A percentile compares a stretch with the other conserved stretches of the same genome.
phyloP scores from a whole-genome alignment of 2,797 vertebrate species.

The Discoglossus pictus region DNA sequence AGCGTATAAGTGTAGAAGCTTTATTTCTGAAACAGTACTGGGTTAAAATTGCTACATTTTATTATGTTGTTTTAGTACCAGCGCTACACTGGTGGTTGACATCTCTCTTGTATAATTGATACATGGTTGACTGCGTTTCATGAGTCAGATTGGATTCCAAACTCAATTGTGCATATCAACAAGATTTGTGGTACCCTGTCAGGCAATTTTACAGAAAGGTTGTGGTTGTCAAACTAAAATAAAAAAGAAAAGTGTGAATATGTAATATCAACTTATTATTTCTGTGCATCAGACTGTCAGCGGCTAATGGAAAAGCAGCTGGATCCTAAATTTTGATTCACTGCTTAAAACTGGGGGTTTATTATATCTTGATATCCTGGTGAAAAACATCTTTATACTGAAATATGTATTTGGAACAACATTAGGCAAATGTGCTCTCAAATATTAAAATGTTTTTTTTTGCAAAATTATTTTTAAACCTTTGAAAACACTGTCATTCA shows the following conservation, averaged over 20 bases:
- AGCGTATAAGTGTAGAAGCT: no score
- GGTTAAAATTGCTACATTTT: conserved; percentile 36
- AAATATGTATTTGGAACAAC: no score
- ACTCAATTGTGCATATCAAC: conserved; percentile 43
- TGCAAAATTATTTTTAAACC: no score
- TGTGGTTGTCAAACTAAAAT: conserved; percentile 47
- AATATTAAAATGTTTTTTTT: no score
- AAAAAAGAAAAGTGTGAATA: conserved; percentile 38
- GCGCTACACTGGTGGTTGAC: conserved; percentile 34
- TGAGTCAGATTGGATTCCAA: conserved; percentile 46
- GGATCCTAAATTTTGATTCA: conserved; percentile 24
- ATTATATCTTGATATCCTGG: conserved; percentile 1
- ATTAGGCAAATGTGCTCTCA: no score
- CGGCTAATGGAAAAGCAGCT: conserved; percentile 40
- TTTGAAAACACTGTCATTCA: no score
- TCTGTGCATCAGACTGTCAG: conserved; percentile 34
- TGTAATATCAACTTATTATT: conserved; percentile 45
- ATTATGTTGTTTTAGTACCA: conserved; percentile 36
- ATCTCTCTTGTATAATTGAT: conserved; percentile 49
- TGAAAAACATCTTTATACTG: background rate
- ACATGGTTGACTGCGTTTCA: conserved; percentile 39
- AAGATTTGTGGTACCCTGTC: conserved; percentile 46
- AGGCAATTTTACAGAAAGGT: conserved; percentile 35
- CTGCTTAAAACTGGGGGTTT: conserved; percentile 10
- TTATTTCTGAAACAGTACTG: conserved; percentile 6